These are phyloP conservation scores for Marasmarcha lunaedactyla DNA, from an alignment of 2,888 invertebrate species.

Conservation along the genomic window DNA sequence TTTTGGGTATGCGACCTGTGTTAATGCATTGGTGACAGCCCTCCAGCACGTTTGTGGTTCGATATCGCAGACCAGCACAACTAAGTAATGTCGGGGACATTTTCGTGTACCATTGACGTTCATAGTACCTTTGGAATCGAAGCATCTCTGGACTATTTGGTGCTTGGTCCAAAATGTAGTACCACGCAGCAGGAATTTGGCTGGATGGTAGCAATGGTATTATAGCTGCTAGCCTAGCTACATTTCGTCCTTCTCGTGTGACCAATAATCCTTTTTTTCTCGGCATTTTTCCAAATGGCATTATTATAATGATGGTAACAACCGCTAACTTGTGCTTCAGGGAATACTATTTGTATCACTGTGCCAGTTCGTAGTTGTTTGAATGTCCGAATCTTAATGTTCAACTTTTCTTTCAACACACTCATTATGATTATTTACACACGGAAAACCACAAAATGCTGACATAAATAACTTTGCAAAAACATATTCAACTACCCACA, in stretches of 20 bases:
- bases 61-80: slow-evolving; percentile 10
- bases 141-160: slow-evolving; percentile 7
- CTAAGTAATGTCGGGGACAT: slow-evolving; percentile 7
- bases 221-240: slow-evolving; percentile 7
- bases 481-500: too few species aligned
- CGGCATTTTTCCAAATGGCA: slow-evolving; percentile 8
- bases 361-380: slow-evolving; percentile 8
- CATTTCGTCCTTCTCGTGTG: slow-evolving; percentile 6
- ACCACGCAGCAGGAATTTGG: slow-evolving; percentile 8
- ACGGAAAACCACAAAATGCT: too few species aligned
- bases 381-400: too few species aligned
- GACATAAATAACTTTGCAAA: too few species aligned
- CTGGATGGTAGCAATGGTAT: slow-evolving; percentile 7
- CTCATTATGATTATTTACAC: too few species aligned
- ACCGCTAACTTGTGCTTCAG: slow-evolving; percentile 7
- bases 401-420: too few species aligned
- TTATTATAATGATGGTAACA: slow-evolving; percentile 9
- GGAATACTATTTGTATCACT: slow-evolving; percentile 8
- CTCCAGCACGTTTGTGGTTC: slow-evolving; percentile 12
- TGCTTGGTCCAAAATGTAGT: slow-evolving; percentile 5
- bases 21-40: slow-evolving; percentile 12
- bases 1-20: slow-evolving; percentile 7
- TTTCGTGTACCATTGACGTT: slow-evolving; percentile 10
- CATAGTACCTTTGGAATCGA: slow-evolving; percentile 9
- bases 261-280: slow-evolving; percentile 6